Conservation (phyloP, 2,797 vertebrate genomes). For the Vespertilio murinus region DNA sequence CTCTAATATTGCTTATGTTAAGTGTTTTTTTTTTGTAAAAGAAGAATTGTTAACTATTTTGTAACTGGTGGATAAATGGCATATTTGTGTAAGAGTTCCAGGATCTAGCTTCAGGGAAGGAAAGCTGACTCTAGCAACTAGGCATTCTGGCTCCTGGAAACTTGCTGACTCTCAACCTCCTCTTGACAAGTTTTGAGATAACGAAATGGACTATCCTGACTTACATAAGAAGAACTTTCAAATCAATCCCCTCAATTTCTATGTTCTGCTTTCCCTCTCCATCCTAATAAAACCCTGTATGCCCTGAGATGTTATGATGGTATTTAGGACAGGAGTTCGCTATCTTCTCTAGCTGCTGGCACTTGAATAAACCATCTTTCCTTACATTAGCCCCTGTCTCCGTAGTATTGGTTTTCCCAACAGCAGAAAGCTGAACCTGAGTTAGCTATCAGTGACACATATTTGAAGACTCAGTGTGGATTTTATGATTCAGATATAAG, state of each 20-base stretch:
- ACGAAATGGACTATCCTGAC: not conserved
- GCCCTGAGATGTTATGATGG: not conserved
- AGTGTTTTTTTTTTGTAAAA: not conserved
- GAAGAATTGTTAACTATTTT: not conserved
- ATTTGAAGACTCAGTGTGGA: not conserved
- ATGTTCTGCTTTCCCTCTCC: not conserved
- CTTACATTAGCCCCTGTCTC: not conserved
- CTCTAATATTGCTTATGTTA: not conserved
- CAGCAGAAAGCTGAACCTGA: not conserved
- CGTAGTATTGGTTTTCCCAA: not conserved
- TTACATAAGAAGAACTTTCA: not conserved
- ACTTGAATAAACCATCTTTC: not conserved
- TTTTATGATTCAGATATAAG: not conserved
- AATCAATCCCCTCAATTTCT: not conserved
- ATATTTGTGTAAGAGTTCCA: not conserved
- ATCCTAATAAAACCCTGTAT: not conserved
- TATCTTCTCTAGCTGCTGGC: not conserved
- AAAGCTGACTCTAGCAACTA: not conserved
- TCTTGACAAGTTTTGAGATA: not conserved
- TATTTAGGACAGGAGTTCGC: not conserved
- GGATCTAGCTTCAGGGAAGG: not conserved
- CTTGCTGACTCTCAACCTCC: not conserved
- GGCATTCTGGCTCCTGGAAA: not conserved
- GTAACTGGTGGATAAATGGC: not conserved
- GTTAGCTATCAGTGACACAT: not conserved